Conservation (phyloP, 2,888 invertebrate genomes). For the Eilema sororculum region DNA sequence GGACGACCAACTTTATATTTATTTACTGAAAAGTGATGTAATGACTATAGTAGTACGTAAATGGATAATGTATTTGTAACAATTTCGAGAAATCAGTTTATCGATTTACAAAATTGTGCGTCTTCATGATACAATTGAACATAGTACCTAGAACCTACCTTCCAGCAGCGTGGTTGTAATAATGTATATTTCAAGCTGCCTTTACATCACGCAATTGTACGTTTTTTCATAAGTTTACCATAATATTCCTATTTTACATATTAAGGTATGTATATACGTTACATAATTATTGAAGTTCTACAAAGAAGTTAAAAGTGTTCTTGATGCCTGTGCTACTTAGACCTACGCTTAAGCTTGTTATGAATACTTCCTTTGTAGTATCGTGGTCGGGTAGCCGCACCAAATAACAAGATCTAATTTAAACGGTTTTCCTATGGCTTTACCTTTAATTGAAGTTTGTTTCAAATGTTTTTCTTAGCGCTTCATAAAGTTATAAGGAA, state of each 20-base stretch:
- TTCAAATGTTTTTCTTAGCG: background rate
- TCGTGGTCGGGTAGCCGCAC: background rate
- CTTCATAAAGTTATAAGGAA: slow-evolving; percentile 4
- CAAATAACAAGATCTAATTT: background rate
- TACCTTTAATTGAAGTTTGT: background rate
- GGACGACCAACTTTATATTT: too few relatives aligned
- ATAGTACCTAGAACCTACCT: background rate
- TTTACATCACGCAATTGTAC: slow-evolving; percentile 23
- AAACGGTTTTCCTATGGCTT: background rate
- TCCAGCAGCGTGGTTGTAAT: slow-evolving; percentile 8
- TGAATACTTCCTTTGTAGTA: background rate
- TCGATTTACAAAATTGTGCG: slow-evolving; percentile 28
- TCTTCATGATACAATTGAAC: slow-evolving; percentile 17
- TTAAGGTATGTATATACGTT: too few relatives aligned
- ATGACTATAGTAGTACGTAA: too few relatives aligned
- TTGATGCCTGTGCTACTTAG: background rate
- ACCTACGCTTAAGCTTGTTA: background rate
- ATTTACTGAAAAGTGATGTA: too few relatives aligned
- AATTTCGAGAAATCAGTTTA: slow-evolving; percentile 33
- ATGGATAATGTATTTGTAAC: background rate
- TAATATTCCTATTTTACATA: background rate
- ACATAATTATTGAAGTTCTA: background rate
- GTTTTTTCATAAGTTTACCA: background rate
- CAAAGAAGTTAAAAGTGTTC: background rate
- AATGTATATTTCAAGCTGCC: slow-evolving; percentile 16